A percentile compares a stretch with the other conserved stretches of the same genome.
phyloP scores from a whole-genome alignment of 2,113 vertebrate genomes.

The Anhinga anhinga region DNA sequence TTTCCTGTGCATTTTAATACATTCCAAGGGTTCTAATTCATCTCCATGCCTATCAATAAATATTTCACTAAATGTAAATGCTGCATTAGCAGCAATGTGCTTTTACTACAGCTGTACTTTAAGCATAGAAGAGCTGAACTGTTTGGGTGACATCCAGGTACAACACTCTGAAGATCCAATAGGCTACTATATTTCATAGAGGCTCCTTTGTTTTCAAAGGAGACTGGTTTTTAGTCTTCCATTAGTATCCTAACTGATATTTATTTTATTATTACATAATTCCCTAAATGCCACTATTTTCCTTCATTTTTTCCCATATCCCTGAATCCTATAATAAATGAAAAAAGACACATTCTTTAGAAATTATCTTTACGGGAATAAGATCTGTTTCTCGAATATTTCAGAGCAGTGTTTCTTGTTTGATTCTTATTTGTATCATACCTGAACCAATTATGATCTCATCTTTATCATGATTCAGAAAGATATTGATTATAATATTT shows the following conservation, averaged over 20 bases:
- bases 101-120: conserved; percentile 34
- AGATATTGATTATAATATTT: background rate
- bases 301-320: background rate
- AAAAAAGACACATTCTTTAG: background rate
- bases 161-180: background rate
- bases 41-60: conserved; percentile 44
- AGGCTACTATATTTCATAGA: conserved; percentile 15
- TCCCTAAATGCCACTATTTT: background rate
- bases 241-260: background rate
- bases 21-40: conserved; percentile 52
- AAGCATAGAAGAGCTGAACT: background rate
- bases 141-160: background rate
- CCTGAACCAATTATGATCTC: background rate
- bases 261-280: background rate
- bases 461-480: background rate
- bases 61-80: conserved; percentile 33
- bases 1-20: conserved; percentile 53
- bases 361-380: background rate
- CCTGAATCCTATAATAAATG: background rate
- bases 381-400: background rate
- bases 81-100: conserved; percentile 17
- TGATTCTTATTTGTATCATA: background rate
- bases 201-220: background rate
- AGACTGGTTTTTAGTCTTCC: background rate
- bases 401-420: background rate